Conservation (phyloP, 1,140 invertebrate species). For the Hormaphis cornu region DNA sequence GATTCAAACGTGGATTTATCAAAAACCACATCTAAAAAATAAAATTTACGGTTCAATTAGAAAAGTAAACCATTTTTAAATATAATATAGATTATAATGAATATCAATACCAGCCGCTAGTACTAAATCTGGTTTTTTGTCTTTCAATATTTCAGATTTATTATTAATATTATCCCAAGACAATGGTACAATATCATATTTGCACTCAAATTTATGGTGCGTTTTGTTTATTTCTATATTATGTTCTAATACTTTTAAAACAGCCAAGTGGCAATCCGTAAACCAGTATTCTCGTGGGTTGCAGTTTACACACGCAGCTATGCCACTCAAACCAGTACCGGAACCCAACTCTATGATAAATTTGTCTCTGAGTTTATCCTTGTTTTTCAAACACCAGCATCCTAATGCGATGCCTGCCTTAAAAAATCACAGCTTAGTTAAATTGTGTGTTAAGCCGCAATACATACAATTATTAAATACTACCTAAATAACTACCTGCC, state of each 20-base stretch:
- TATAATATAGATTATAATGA: too few species aligned
- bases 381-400: slow-evolving; percentile 47
- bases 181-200: not conserved
- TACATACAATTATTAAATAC: not conserved
- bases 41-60: not conserved
- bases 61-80: not conserved
- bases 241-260: slow-evolving; percentile 39
- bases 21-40: slow-evolving; percentile 28
- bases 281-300: slow-evolving; percentile 46
- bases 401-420: slow-evolving; percentile 46
- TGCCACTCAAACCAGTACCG: slow-evolving; percentile 48
- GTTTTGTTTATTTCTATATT: slow-evolving; percentile 29
- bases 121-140: slow-evolving; percentile 22
- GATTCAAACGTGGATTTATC: slow-evolving; percentile 16
- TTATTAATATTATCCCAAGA: not conserved
- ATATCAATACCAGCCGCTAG: slow-evolving; percentile 24
- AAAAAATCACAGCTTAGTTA: slow-evolving; percentile 4
- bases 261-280: slow-evolving; percentile 47
- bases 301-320: slow-evolving; percentile 44
- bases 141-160: not conserved
- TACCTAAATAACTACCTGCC: slow-evolving; percentile 43
- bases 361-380: slow-evolving; percentile 41
- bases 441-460: not conserved
- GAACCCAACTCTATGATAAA: slow-evolving; percentile 50
- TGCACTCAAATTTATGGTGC: not conserved